Conservation (phyloP, 64 coral and sea anemone genomes). For the Cladopsammia gracilis region DNA sequence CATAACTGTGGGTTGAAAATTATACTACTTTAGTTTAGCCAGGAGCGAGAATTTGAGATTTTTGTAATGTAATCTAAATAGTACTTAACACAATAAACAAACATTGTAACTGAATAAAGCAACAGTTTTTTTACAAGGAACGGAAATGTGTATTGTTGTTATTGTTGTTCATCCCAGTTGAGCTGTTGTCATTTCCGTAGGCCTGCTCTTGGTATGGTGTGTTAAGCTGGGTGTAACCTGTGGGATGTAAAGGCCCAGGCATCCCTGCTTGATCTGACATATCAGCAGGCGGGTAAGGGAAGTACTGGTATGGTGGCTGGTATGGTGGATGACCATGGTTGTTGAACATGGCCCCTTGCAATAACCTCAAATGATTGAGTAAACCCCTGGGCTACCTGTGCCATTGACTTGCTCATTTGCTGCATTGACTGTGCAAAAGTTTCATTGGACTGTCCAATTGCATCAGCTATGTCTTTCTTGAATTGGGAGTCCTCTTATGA, state of each 20-base stretch:
- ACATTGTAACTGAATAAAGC: not conserved
- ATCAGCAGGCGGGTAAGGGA: not conserved
- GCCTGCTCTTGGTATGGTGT: not conserved
- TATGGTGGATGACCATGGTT: no score
- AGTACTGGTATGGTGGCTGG: not conserved
- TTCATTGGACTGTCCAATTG: conserved; percentile 55
- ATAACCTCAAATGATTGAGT: not conserved
- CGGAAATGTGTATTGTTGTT: not conserved
- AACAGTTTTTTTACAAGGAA: not conserved
- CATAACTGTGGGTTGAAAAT: no score
- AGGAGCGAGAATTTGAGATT: no score
- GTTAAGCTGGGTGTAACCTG: not conserved
- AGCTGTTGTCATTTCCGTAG: not conserved
- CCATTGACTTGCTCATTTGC: conserved; percentile 42
- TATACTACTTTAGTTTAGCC: no score
- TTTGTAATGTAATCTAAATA: no score
- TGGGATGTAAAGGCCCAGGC: not conserved
- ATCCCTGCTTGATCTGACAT: not conserved
- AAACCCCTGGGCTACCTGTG: conserved; percentile 1
- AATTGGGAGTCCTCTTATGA: conserved; percentile 49
- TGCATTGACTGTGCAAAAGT: conserved; percentile 65
- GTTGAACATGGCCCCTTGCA: not conserved
- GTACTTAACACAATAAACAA: not conserved
- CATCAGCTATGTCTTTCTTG: conserved; percentile 31
- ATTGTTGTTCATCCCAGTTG: not conserved